These are phyloP conservation scores for Ernsta delagoae DNA, from an alignment of 2,888 invertebrate genomes.

Conservation along the genomic window DNA sequence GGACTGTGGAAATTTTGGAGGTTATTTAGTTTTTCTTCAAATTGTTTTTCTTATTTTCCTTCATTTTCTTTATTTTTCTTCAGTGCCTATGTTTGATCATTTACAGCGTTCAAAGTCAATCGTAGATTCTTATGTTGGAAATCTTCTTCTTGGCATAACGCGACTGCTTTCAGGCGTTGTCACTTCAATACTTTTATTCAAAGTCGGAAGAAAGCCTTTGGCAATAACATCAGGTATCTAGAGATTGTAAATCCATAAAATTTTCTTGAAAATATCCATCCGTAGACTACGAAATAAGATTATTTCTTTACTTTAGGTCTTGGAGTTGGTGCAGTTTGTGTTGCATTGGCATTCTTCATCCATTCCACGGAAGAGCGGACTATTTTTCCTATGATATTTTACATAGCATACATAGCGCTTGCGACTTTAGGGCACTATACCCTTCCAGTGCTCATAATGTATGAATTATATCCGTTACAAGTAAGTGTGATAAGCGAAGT, in stretches of 20 bases:
- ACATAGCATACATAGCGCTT: conserved; percentile 52
- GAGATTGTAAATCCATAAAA: no score
- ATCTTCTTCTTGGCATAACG: conserved; percentile 52
- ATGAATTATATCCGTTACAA: conserved; percentile 66
- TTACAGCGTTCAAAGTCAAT: conserved; percentile 55
- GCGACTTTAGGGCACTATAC: conserved; percentile 60
- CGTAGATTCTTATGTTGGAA: conserved; percentile 50
- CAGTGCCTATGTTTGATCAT: neutral
- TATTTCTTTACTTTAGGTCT: conserved; percentile 51
- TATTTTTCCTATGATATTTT: conserved; percentile 51
- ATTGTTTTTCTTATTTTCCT: neutral
- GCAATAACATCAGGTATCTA: conserved; percentile 62
- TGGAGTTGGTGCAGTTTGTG: conserved; percentile 51
- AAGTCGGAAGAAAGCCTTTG: conserved; percentile 53
- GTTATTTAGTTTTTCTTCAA: conserved; percentile 45
- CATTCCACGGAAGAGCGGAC: conserved; percentile 39
- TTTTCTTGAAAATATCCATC: neutral
- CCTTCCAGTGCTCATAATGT: conserved; percentile 61
- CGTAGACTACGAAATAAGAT: neutral
- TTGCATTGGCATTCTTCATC: conserved; percentile 48
- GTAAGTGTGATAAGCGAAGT: conserved; percentile 47
- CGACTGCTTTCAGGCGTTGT: conserved; percentile 50
- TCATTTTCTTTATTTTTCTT: neutral
- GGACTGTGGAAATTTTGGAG: conserved; percentile 62
- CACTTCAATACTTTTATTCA: conserved; percentile 54